Conservation (phyloP, 2,888 invertebrate genomes). For the Trichacis sp. region DNA sequence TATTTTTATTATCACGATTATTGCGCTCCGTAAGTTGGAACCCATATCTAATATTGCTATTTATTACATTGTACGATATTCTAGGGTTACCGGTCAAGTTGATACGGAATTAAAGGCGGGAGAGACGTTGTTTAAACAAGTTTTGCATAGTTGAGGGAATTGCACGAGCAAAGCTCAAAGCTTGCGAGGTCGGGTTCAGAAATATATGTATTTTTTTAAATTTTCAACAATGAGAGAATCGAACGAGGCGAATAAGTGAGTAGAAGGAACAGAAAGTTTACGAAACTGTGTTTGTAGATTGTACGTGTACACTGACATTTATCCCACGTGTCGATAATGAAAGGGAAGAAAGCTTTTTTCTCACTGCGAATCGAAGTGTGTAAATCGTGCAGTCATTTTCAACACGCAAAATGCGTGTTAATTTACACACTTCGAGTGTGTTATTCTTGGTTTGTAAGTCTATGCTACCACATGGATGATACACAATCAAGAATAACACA, state of each 20-base stretch:
- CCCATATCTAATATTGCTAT: slow-evolving; percentile 51
- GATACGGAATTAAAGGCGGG: slow-evolving; percentile 36
- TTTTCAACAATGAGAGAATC: slow-evolving; percentile 66
- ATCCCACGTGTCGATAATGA: slow-evolving; percentile 25
- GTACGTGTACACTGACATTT: slow-evolving; percentile 49
- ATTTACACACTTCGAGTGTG: no score
- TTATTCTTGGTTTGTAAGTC: no score
- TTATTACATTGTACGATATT: slow-evolving; percentile 41
- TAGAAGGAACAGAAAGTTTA: no score
- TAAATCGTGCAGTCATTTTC: no score
- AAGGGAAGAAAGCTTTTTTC: no score
- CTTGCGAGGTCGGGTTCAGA: slow-evolving; percentile 59
- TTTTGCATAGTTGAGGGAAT: slow-evolving; percentile 58
- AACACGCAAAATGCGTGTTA: no score
- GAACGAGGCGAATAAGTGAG: no score
- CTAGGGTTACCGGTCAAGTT: slow-evolving; percentile 45
- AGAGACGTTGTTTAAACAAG: slow-evolving; percentile 42
- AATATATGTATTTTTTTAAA: slow-evolving; percentile 68
- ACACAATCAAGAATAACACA: no score
- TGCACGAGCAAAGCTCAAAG: slow-evolving; percentile 43
- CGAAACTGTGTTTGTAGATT: slow-evolving; percentile 55
- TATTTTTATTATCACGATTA: slow-evolving; percentile 51
- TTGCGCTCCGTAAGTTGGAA: slow-evolving; percentile 49
- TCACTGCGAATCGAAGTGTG: no score
- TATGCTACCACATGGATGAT: no score